phyloP scores from a whole-genome alignment of 2,797 vertebrate genomes.

The Falco peregrinus region DNA sequence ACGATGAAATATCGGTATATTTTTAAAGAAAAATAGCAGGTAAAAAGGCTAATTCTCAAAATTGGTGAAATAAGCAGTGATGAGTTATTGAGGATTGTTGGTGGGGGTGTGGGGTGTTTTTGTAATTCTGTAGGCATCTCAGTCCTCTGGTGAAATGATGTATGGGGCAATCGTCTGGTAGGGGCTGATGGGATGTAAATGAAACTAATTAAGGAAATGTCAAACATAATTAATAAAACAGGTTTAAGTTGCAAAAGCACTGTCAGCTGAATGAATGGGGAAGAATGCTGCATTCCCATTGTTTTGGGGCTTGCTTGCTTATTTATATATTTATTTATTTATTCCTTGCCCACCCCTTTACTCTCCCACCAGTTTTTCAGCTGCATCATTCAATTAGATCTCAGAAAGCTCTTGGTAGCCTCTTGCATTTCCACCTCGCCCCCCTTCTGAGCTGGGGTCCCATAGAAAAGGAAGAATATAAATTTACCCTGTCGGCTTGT shows the following conservation, averaged over 20 bases:
- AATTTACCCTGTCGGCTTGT: conserved; percentile 89
- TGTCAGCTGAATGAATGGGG: conserved; percentile 85
- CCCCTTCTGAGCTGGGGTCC: conserved; percentile 76
- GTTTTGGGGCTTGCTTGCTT: conserved; percentile 53
- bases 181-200: conserved; percentile 89
- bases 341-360: conserved; percentile 17
- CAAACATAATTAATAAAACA: conserved; percentile 90
- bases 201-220: conserved; percentile 89
- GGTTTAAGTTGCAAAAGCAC: conserved; percentile 85
- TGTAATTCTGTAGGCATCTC: conserved; percentile 77
- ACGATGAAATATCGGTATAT: background rate
- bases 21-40: background rate
- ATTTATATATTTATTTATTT: conserved; percentile 57
- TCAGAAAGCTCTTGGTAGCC: conserved; percentile 76
- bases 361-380: conserved; percentile 59
- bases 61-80: conserved; percentile 34
- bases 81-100: conserved; percentile 3
- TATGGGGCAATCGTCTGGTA: conserved; percentile 88
- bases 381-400: conserved; percentile 84
- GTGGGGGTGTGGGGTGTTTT: conserved; percentile 22
- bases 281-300: conserved; percentile 74
- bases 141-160: conserved; percentile 83
- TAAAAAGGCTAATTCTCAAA: conserved; percentile 29
- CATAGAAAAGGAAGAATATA: conserved; percentile 88
- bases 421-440: conserved; percentile 67